A percentile compares a stretch with the other conserved stretches of the same genome.
phyloP scores from a whole-genome alignment of 92 coral and sea anemone species.

The Ricordea florida region DNA sequence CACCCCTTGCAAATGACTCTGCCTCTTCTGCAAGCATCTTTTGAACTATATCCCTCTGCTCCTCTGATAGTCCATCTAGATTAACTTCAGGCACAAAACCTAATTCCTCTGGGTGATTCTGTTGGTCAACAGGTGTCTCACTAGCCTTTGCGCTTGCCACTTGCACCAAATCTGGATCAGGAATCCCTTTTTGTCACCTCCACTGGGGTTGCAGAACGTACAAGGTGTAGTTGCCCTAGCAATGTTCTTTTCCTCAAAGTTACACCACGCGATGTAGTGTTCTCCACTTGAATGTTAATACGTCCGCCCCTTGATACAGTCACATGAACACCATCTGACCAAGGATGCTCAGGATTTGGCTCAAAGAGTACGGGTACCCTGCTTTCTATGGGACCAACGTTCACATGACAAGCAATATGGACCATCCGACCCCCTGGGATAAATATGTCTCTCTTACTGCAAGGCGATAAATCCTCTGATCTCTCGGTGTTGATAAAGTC shows the following conservation, averaged over 20 bases:
- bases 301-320: constrained; percentile 34
- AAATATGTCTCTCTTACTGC: too few relatives aligned
- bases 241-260: constrained; percentile 8
- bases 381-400: constrained; percentile 52
- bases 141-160: too few relatives aligned
- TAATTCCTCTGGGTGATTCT: too few relatives aligned
- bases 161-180: too few relatives aligned
- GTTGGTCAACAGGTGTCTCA: not conserved
- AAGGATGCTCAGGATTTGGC: constrained; percentile 54
- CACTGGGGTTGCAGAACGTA: constrained; percentile 28
- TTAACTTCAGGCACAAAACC: too few relatives aligned
- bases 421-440: too few relatives aligned
- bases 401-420: too few relatives aligned
- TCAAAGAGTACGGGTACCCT: constrained; percentile 69
- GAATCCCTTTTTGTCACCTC: constrained; percentile 25
- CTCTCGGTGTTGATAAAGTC: too few relatives aligned
- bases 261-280: constrained; percentile 8
- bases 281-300: constrained; percentile 26
- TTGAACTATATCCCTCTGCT: constrained; percentile 1
- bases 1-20: not conserved
- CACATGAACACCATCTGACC: constrained; percentile 50
- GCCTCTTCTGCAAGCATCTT: not conserved
- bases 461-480: too few relatives aligned
- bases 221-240: constrained; percentile 32
- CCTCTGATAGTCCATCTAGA: too few relatives aligned